Evolutionary conservation across 30 jellyfish, hydroid and myxozoan genomes (phyloP), one percentile per base, ranked within the genome.

Genomic region (Chrysaora quinquecirrha): DNA sequence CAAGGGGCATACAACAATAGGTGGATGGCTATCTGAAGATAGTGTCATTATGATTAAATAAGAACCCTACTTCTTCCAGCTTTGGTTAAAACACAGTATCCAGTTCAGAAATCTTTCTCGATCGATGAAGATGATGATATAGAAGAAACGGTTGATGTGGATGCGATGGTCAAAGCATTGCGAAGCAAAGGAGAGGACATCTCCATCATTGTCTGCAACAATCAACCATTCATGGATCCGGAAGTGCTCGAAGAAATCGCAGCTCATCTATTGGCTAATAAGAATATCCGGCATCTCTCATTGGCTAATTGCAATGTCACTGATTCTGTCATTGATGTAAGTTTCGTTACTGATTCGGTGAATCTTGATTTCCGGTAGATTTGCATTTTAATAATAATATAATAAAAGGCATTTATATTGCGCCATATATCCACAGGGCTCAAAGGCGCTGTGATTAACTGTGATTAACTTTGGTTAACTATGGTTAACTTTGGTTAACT

Each of bases 181-280:
- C 90, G 90, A 9, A 80, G 90, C 84, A 80, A 80, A 52, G 84
- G 84, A n/a, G 90, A 80, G 38, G 90, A 80, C 49, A 68, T 80
- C 28, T 80, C 90, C 10, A 80, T 80, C 28, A 80, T 80, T 62
- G 77, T 80, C 3, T 80, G 90, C 72, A 80, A 80, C 76, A 80
- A 80, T 50, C 90, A 80, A 22, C 90, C 90, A 31, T 80, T 65
- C 47, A 80, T 80, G 90, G 90, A 80, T 25, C 90, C 90, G 38
- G 90, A 80, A 80, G 90, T 80, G 46, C 90, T 80, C n/a, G 90
- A 80, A 80, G 90, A 80, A 52, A 80, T 80, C 33, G 90, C 90
- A 1, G 90, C 90, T 80, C 90, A 80, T 35, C 73, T 80, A 32
- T 46, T 65, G 90, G 90, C 90, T 67, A 80, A 80, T 67, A 80